phyloP scores from a whole-genome alignment of 2,113 vertebrate genomes.

The Picathartes gymnocephalus region DNA sequence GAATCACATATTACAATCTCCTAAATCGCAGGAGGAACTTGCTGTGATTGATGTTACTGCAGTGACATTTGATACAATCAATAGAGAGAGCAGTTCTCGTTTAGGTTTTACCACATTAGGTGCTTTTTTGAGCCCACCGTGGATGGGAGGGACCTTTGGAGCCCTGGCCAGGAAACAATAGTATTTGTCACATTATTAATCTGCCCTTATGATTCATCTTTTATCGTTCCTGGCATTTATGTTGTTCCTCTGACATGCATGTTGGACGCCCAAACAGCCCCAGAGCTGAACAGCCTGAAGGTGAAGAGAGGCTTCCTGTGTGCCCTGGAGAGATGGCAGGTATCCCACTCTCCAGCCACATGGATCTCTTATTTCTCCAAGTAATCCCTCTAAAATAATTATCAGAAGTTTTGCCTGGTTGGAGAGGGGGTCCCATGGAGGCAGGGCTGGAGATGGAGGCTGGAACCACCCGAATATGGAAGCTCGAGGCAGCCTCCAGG shows the following conservation, averaged over 20 bases:
- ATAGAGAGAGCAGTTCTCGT: not conserved
- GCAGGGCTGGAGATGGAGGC: not conserved
- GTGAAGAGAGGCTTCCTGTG: not conserved
- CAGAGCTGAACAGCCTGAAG: not conserved
- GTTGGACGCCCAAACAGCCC: not conserved
- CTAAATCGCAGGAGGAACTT: not conserved
- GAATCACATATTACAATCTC: conserved; percentile 41
- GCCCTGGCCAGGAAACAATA: not conserved
- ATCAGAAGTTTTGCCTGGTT: not conserved
- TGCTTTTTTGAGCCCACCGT: not conserved
- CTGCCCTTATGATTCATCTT: not conserved
- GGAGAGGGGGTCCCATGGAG: not conserved
- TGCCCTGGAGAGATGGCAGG: not conserved
- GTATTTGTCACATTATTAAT: not conserved
- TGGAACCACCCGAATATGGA: not conserved
- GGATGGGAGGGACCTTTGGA: not conserved
- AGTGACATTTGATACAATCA: not conserved
- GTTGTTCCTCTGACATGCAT: not conserved
- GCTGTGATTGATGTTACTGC: not conserved
- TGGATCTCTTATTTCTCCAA: not conserved
- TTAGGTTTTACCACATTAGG: not conserved
- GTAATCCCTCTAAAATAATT: not conserved
- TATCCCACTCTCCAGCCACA: not conserved
- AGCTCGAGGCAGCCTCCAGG: not conserved
- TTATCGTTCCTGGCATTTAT: not conserved